Conservation (phyloP, 1,140 invertebrate genomes). For the Proales similis region DNA sequence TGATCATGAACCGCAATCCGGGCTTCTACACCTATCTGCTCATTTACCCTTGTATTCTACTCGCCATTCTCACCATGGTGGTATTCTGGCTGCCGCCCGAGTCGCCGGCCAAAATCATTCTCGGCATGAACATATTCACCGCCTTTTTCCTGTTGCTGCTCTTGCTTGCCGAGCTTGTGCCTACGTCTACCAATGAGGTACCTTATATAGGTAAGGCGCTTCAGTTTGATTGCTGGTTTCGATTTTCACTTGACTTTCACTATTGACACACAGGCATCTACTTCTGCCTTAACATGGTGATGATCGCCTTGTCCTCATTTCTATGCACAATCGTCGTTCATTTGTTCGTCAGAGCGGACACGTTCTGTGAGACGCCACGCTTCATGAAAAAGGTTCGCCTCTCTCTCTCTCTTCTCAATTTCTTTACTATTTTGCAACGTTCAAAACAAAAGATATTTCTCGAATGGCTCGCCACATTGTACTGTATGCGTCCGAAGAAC, state of each 20-base stretch:
- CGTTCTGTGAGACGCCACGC: slow-evolving; percentile 20
- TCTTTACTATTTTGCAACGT: slow-evolving; percentile 6
- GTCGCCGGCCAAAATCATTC: slow-evolving; percentile 41
- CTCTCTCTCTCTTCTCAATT: not conserved
- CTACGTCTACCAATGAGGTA: slow-evolving; percentile 32
- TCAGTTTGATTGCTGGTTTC: not conserved
- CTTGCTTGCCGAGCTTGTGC: slow-evolving; percentile 38
- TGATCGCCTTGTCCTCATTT: slow-evolving; percentile 53
- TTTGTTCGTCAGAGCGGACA: slow-evolving; percentile 48
- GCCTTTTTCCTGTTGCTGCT: slow-evolving; percentile 41
- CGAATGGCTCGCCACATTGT: slow-evolving; percentile 16
- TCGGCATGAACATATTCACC: slow-evolving; percentile 41
- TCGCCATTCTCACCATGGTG: slow-evolving; percentile 40
- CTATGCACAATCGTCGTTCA: slow-evolving; percentile 52
- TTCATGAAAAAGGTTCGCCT: not conserved
- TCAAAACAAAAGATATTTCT: slow-evolving; percentile 25
- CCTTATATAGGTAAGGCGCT: slow-evolving; percentile 22
- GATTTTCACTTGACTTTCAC: not conserved
- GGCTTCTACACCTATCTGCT: slow-evolving; percentile 43
- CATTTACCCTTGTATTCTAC: slow-evolving; percentile 41
- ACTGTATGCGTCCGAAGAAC: slow-evolving; percentile 23
- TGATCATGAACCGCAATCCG: slow-evolving; percentile 34
- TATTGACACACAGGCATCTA: slow-evolving; percentile 46
- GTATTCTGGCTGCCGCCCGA: slow-evolving; percentile 42
- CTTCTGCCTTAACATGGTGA: slow-evolving; percentile 53